Base-by-base conservation (phyloP, 1,140 invertebrate species). In the Philopotamus ludificatus region DNA sequence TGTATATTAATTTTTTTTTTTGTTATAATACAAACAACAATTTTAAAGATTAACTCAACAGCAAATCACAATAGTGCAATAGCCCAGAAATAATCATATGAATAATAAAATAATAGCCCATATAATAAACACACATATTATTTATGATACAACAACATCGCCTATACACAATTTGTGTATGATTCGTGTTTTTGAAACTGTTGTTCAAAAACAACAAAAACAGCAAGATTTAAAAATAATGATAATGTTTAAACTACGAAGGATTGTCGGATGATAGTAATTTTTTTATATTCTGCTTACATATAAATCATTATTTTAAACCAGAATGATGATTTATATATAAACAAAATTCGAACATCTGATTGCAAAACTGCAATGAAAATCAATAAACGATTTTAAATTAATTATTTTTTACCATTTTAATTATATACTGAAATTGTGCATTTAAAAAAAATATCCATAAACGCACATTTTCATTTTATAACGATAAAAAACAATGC, bases 201-300 rank as follows among this genome's bases (percentile, higher is more conserved):
- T n/a, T n/a, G n/a, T n/a, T n/a, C n/a, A n/a, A n/a, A n/a, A n/a
- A 47, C 18, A 47, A 47, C 44, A 16, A 16, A 7, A 47, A 9
- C 15, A 7, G 28, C 44, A 47, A 47, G 15, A 47, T 47, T 22
- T 41, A 63, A 54, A 60, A 49, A 23, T 39, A 22, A 21, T 41
- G 39, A 49, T 61, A 61, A 63, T 39, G 60, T 39, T 23, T 55
- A 63, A 69, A n/a, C n/a, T n/a, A n/a, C n/a, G n/a, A n/a, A 70
- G 68, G 68, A 70, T 70, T 70, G 68, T 66, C 68, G 66, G 68
- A 49, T 61, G 60, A 66, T 69, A 50, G 21, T 54, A 65, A n/a
- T n/a, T n/a, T n/a, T n/a, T n/a, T n/a, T n/a, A n/a, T n/a, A n/a
- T n/a, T n/a, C n/a, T n/a, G n/a, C n/a, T n/a, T n/a, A n/a, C n/a